Conservation (phyloP, 2,888 invertebrate genomes). For the Epistrophe grossulariae region DNA sequence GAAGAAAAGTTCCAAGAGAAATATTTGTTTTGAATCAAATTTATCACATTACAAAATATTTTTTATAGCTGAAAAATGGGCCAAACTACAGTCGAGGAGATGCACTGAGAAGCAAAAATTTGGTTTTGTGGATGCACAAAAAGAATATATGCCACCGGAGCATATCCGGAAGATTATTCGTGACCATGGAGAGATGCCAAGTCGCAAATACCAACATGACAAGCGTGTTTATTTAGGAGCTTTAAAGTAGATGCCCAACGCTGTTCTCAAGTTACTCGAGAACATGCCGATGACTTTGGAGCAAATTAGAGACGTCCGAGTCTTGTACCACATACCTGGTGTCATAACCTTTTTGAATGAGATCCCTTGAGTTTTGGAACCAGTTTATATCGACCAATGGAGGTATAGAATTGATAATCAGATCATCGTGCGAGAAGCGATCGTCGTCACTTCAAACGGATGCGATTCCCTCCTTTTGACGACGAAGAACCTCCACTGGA, state of each 20-base stretch:
- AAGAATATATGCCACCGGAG: slow-evolving; percentile 99
- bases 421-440: slow-evolving; percentile 99
- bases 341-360: slow-evolving; percentile 99
- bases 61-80: slow-evolving; percentile 95
- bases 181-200: slow-evolving; percentile 99
- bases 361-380: slow-evolving; percentile 99
- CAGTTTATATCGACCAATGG: slow-evolving; percentile 99
- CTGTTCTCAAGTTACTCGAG: slow-evolving; percentile 98
- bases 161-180: slow-evolving; percentile 99
- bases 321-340: slow-evolving; percentile 99
- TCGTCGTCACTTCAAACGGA: slow-evolving; percentile 98
- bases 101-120: slow-evolving; percentile 99
- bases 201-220: slow-evolving; percentile 98
- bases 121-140: slow-evolving; percentile 99
- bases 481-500: slow-evolving; percentile 99
- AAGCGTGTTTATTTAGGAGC: slow-evolving; percentile 99
- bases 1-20: slow-evolving; percentile 98
- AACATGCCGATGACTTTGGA: slow-evolving; percentile 99
- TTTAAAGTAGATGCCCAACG: slow-evolving; percentile 99
- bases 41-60: not conserved
- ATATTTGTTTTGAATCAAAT: slow-evolving; percentile 84
- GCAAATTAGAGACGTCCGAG: slow-evolving; percentile 98
- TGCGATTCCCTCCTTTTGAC: slow-evolving; percentile 99
- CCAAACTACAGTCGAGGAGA: slow-evolving; percentile 98
- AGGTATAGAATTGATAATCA: slow-evolving; percentile 86